phyloP scores from a whole-genome alignment of 2,797 vertebrate genomes.

The Mormyrops boulengeri region DNA sequence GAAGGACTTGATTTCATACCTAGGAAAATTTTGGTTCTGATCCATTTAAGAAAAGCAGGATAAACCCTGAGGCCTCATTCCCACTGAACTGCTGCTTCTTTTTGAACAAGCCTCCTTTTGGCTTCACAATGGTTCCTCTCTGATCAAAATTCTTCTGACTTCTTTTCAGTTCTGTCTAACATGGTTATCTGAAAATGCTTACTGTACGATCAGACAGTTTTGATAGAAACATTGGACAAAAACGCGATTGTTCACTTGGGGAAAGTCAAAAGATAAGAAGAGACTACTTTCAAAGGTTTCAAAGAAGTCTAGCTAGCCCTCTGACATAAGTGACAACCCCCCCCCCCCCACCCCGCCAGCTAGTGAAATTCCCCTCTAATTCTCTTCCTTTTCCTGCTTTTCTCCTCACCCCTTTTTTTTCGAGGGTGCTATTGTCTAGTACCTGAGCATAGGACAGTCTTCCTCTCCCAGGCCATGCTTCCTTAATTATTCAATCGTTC shows the following conservation, averaged over 20 bases:
- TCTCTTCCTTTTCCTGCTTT: neutral
- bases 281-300: neutral
- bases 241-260: neutral
- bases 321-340: neutral
- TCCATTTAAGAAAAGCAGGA: neutral
- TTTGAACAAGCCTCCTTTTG: neutral
- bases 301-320: neutral
- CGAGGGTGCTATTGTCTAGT: neutral
- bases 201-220: neutral
- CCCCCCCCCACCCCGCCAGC: neutral
- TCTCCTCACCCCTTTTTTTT: neutral
- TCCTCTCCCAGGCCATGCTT: neutral
- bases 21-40: neutral
- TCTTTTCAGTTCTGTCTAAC: neutral
- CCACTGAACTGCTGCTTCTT: neutral
- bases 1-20: neutral
- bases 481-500: neutral
- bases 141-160: neutral
- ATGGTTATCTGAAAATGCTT: neutral
- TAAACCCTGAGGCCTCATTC: neutral
- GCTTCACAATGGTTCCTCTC: neutral
- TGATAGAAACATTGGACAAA: neutral
- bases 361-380: neutral
- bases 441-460: neutral
- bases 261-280: neutral